These are phyloP conservation scores for Eupeodes latifasciatus DNA, from an alignment of 2,888 invertebrate species.

Conservation along the genomic window DNA sequence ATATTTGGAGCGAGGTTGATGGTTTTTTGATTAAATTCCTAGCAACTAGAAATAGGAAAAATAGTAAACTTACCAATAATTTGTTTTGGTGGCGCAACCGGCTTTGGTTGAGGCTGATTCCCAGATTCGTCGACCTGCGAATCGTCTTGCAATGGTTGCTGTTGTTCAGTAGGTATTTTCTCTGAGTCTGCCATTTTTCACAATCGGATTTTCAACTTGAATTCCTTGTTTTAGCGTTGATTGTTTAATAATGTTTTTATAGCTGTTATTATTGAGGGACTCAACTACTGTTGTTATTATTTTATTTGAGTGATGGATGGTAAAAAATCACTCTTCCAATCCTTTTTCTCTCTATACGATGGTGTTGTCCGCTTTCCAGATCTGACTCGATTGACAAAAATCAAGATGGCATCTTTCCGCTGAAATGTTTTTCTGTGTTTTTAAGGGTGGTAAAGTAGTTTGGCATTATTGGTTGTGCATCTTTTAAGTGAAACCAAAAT, in stretches of 20 bases:
- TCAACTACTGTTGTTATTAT: conserved; percentile 87
- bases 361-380: conserved; percentile 88
- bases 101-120: conserved; percentile 81
- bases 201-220: conserved; percentile 59
- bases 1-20: background rate
- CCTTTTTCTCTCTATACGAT: conserved; percentile 85
- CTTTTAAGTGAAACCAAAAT: conserved; percentile 49
- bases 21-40: background rate
- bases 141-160: conserved; percentile 83
- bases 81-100: conserved; percentile 88
- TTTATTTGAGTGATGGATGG: conserved; percentile 85
- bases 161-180: conserved; percentile 86
- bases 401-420: conserved; percentile 79
- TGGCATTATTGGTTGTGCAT: background rate
- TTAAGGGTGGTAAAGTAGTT: conserved; percentile 32
- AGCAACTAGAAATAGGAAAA: background rate
- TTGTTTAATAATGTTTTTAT: conserved; percentile 57
- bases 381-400: conserved; percentile 84
- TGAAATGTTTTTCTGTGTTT: conserved; percentile 38
- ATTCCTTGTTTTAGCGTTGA: conserved; percentile 57
- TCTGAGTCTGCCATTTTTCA: conserved; percentile 96
- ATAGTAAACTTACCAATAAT: conserved; percentile 89
- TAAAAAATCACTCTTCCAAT: conserved; percentile 89
- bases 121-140: conserved; percentile 68
- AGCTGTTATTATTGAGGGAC: conserved; percentile 80